Conservation (phyloP, 2,888 invertebrate species). For the Zygothrica quintamaculata region DNA sequence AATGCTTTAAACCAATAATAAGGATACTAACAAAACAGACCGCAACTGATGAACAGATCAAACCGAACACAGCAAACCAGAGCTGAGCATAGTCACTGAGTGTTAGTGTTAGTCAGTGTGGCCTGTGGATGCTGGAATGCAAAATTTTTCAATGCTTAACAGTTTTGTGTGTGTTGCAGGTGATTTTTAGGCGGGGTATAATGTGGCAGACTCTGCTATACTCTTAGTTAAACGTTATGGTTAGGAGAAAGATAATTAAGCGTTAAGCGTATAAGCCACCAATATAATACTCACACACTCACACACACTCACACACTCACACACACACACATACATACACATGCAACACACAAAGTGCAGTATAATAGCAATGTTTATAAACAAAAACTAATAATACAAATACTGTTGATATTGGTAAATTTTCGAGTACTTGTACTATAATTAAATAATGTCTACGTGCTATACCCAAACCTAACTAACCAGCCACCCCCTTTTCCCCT, state of each 20-base stretch:
- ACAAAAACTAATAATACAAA: slow-evolving; percentile 40
- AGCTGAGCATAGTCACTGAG: neutral
- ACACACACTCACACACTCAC: too few relatives aligned
- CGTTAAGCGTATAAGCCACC: slow-evolving; percentile 28
- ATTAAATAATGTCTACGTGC: slow-evolving; percentile 45
- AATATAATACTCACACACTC: slow-evolving; percentile 22
- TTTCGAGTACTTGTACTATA: slow-evolving; percentile 10
- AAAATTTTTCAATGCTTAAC: too few relatives aligned
- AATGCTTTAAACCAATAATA: neutral
- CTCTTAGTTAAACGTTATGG: slow-evolving; percentile 30
- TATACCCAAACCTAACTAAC: too few relatives aligned
- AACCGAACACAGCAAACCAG: neutral
- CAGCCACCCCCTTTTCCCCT: neutral
- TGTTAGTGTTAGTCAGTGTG: neutral
- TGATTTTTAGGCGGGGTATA: too few relatives aligned
- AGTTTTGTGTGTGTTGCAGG: too few relatives aligned
- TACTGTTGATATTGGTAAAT: slow-evolving; percentile 29
- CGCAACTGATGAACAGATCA: neutral
- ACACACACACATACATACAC: too few relatives aligned
- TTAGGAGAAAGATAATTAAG: slow-evolving; percentile 44
- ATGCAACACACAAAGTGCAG: slow-evolving; percentile 18
- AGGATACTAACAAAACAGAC: neutral
- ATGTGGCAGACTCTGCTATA: too few relatives aligned
- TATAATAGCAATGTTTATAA: slow-evolving; percentile 2
- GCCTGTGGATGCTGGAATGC: slow-evolving; percentile 9